Evolutionary conservation across 2,113 vertebrate species (phyloP), one percentile per base, ranked within the genome.

Genomic region (chimpanzee (Pan troglodytes)): DNA sequence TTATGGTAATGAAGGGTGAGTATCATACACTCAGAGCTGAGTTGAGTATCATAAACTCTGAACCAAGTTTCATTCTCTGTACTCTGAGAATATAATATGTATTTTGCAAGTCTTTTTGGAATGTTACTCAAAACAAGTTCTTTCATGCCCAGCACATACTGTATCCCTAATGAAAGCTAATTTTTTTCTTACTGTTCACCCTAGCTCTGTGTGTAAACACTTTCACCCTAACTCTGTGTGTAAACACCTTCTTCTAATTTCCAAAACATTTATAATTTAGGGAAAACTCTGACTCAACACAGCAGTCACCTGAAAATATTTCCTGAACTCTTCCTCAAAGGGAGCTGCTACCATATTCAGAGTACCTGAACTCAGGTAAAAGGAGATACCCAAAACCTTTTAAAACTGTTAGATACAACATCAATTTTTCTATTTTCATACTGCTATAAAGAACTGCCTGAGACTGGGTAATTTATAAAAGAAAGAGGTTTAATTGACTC

Each of bases 91-190:
- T 52, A 70, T 20, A 88, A 38, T 32, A 50, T 43, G 38, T 52
- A 82, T 82, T 88, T 95, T 94, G 20, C 40, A 92, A 94, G 50
- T 4, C 20, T 82, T 94, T 88, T 84, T 16, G 52, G 78, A 82
- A 94, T 80, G 30, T 8, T 70, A 64, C 90, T 90, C 80, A 90
- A 93, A 96, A 35, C 5, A 45, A 93, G 22, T 55, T 40, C 13
- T 3, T 82, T 52, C 23, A 8, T 93, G 64, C 23, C 57, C 72
- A 43, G 13, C 38, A 93, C 20, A 68, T 27, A 78, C 76, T 72
- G 43, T 64, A 57, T 96, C 16, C 43, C 78, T 73, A 83, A 81
- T 23, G 38, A 81, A 84, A 88, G 59, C 50, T 93, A 64, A 64
- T 84, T 90, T 90, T 25, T 23, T n/a, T 35, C 64, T 75, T 57